Conservation (phyloP, 64 coral and sea anemone species). For the Stichodactyla helianthus region DNA sequence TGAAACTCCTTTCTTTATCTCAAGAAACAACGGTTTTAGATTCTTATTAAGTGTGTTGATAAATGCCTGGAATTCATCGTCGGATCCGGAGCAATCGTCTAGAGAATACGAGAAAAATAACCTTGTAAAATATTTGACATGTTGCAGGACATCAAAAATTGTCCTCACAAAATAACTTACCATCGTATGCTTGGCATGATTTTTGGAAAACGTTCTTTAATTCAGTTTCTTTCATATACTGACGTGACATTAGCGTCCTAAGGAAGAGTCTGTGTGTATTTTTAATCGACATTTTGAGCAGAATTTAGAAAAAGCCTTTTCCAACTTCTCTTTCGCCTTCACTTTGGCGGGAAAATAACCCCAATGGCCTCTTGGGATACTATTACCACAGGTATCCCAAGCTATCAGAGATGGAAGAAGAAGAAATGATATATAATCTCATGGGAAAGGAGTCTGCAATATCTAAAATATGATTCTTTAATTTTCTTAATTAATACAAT, state of each 20-base stretch:
- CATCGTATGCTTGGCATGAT: constrained; percentile 50
- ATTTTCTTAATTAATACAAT: no score
- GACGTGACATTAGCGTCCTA: constrained; percentile 78
- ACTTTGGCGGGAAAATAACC: constrained; percentile 55
- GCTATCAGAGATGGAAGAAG: background rate
- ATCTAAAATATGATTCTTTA: no score
- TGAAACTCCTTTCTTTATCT: constrained; percentile 55
- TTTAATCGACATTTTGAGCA: constrained; percentile 45
- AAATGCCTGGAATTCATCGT: constrained; percentile 48
- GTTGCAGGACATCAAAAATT: background rate
- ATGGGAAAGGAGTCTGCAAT: background rate
- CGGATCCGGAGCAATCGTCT: constrained; percentile 39
- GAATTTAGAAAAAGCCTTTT: background rate
- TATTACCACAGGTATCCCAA: background rate
- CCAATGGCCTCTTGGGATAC: background rate
- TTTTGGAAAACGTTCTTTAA: constrained; percentile 49
- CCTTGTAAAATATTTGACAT: background rate
- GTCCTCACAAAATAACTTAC: constrained; percentile 16
- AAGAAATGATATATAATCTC: background rate
- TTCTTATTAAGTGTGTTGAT: constrained; percentile 63
- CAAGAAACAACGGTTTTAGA: constrained; percentile 63
- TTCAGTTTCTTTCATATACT: constrained; percentile 71
- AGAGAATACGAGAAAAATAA: constrained; percentile 12
- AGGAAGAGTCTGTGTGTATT: constrained; percentile 76
- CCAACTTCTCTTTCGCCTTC: background rate